A percentile compares a stretch with the other conserved stretches of the same genome.
phyloP scores from a whole-genome alignment of 2,888 invertebrate genomes.

The Tuberolachnus salignus region DNA sequence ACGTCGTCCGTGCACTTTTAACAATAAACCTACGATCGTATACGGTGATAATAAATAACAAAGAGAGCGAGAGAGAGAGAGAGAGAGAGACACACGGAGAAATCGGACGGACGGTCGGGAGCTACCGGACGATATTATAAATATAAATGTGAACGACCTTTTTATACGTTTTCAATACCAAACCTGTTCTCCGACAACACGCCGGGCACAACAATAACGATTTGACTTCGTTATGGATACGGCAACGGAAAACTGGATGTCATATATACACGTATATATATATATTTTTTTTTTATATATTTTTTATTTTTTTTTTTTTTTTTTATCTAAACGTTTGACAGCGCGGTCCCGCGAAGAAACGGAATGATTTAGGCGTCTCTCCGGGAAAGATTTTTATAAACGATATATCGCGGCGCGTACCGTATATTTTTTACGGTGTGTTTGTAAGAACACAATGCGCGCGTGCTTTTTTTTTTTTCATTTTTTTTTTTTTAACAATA shows the following conservation, averaged over 20 bases:
- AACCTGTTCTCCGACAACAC: slow-evolving; percentile 40
- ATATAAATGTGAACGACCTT: slow-evolving; percentile 50
- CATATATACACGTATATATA: background rate
- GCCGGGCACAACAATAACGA: slow-evolving; percentile 37
- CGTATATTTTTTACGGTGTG: background rate
- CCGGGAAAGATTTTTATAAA: background rate
- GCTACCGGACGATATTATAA: slow-evolving; percentile 29
- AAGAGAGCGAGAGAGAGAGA: too few species aligned
- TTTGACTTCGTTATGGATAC: slow-evolving; percentile 4
- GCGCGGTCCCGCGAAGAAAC: slow-evolving; percentile 22
- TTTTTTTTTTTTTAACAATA: too few species aligned
- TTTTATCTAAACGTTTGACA: background rate
- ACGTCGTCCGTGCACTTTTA: too few species aligned
- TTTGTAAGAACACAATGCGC: too few species aligned
- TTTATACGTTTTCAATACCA: slow-evolving; percentile 36
- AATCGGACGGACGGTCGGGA: slow-evolving; percentile 15
- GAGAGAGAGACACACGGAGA: too few species aligned
- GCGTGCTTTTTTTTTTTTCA: too few species aligned
- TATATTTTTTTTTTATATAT: too few species aligned
- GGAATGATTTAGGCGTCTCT: slow-evolving; percentile 32
- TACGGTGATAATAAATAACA: slow-evolving; percentile 22
- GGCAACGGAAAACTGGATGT: slow-evolving; percentile 25
- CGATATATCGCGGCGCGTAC: background rate
- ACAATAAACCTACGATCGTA: background rate
- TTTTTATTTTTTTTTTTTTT: slow-evolving; percentile 6